These are phyloP conservation scores for Synanthedon formicaeformis DNA, from an alignment of 2,888 invertebrate genomes.

Conservation along the genomic window DNA sequence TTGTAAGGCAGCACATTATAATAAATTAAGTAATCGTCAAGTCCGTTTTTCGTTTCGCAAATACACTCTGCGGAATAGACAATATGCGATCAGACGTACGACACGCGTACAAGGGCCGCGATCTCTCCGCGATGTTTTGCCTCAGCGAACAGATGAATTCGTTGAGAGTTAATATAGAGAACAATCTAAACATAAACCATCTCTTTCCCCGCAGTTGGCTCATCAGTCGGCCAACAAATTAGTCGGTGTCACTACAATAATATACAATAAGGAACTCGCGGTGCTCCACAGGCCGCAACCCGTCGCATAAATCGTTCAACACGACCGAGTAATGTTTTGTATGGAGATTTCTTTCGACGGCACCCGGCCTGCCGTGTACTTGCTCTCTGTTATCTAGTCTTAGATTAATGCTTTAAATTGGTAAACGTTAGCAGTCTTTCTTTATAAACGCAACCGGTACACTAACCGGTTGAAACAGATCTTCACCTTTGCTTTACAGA, in stretches of 20 bases:
- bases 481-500: too few relatives aligned
- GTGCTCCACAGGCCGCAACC: constrained; percentile 39
- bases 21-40: too few relatives aligned
- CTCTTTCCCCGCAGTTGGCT: constrained; percentile 54
- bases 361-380: constrained; percentile 44
- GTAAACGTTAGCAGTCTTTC: constrained; percentile 24
- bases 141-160: background rate
- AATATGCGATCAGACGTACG: background rate
- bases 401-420: constrained; percentile 62
- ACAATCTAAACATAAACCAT: constrained; percentile 40
- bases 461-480: background rate
- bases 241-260: constrained; percentile 69
- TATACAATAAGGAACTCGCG: constrained; percentile 61
- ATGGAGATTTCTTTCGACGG: constrained; percentile 70
- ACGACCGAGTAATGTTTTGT: constrained; percentile 65
- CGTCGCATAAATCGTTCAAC: constrained; percentile 68
- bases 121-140: background rate
- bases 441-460: background rate
- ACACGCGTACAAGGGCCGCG: background rate
- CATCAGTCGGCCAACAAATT: constrained; percentile 68
- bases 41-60: too few relatives aligned
- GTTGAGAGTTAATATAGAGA: constrained; percentile 1
- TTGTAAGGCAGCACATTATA: too few relatives aligned
- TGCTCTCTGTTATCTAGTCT: constrained; percentile 57
- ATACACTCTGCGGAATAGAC: too few relatives aligned